These are phyloP conservation scores for Taeniopygia guttata DNA, from an alignment of 2,797 vertebrate genomes.

Conservation along the genomic window DNA sequence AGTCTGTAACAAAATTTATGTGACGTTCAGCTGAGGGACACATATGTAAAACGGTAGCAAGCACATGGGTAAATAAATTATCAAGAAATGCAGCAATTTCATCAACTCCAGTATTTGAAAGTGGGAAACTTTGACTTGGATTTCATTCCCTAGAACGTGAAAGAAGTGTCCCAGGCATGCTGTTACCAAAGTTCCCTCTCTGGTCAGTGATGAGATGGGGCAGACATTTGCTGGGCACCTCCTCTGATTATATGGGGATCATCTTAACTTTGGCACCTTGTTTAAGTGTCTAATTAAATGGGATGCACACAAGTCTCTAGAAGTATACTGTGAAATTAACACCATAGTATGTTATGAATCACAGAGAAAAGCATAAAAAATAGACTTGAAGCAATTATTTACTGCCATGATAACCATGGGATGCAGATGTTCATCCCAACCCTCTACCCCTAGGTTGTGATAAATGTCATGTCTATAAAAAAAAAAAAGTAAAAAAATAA, in stretches of 20 bases:
- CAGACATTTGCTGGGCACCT: not conserved
- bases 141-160: not conserved
- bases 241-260: not conserved
- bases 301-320: accelerated
- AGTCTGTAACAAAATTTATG: not conserved
- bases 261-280: not conserved
- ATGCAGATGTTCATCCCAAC: not conserved
- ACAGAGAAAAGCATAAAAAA: not conserved
- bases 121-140: not conserved
- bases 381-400: not conserved
- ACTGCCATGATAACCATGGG: not conserved
- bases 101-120: not conserved
- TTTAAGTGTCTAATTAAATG: not conserved
- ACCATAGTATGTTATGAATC: not conserved
- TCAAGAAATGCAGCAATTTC: not conserved
- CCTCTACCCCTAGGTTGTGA: not conserved
- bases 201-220: not conserved
- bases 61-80: not conserved
- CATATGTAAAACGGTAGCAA: not conserved
- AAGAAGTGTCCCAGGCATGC: not conserved
- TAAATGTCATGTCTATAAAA: not conserved
- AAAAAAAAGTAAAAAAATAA: not conserved
- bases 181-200: not conserved
- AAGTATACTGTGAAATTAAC: not conserved
- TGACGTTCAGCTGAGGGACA: not conserved